Conservation (phyloP, 2,797 vertebrate genomes). For the Martes flavigula region DNA sequence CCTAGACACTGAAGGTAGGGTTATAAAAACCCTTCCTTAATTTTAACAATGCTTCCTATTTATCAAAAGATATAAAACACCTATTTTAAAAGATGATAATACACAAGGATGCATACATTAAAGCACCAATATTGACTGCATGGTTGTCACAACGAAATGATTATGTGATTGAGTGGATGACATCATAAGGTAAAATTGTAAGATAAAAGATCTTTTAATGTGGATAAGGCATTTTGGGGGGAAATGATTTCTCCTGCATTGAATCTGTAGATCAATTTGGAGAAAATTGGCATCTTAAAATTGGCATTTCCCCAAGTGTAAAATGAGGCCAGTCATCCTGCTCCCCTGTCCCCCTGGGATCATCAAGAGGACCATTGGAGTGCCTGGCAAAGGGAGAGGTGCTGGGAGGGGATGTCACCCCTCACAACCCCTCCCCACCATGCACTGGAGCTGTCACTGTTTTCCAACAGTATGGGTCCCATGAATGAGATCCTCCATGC, state of each 20-base stretch:
- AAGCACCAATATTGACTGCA: not conserved
- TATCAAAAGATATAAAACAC: not conserved
- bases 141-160: not conserved
- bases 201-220: not conserved
- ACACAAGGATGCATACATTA: not conserved
- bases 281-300: not conserved
- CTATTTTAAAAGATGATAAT: not conserved
- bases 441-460: not conserved
- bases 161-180: not conserved
- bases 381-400: not conserved
- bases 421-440: not conserved
- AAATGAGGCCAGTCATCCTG: not conserved
- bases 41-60: not conserved
- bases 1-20: not conserved
- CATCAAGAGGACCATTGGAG: not conserved
- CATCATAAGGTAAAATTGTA: not conserved
- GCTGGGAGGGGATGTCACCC: not conserved
- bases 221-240: not conserved
- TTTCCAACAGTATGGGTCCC: not conserved
- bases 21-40: not conserved
- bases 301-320: not conserved
- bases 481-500: not conserved
- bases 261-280: not conserved
- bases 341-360: not conserved
- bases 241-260: not conserved